Conservation (phyloP, 2,113 vertebrate genomes). For the Sylvietta virens region DNA sequence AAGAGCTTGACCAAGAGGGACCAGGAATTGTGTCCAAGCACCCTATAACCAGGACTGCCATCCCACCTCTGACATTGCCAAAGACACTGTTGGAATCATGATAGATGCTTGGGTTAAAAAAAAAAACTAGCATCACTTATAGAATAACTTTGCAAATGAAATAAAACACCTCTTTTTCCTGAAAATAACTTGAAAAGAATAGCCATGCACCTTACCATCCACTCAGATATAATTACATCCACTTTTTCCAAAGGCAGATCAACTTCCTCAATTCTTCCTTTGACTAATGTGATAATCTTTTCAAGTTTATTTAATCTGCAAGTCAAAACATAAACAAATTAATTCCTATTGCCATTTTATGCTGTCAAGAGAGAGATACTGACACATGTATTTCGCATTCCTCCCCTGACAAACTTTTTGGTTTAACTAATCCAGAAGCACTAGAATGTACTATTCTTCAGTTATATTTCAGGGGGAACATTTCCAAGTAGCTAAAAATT, state of each 20-base stretch:
- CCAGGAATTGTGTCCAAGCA: background rate
- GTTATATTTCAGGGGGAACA: background rate
- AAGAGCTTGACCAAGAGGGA: background rate
- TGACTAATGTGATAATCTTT: conserved; percentile 83
- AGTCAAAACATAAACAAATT: conserved; percentile 26
- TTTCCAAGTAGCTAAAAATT: background rate
- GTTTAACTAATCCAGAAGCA: background rate
- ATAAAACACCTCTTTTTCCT: background rate
- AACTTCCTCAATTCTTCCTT: conserved; percentile 94
- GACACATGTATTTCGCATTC: background rate
- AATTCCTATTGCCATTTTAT: background rate
- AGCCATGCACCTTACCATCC: conserved; percentile 89
- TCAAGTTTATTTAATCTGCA: conserved; percentile 90
- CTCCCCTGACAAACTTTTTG: background rate
- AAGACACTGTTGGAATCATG: background rate
- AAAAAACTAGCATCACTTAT: rapidly evolving
- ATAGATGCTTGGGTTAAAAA: background rate
- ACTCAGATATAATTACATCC: conserved; percentile 95
- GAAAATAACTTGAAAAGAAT: background rate
- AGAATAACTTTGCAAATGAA: background rate
- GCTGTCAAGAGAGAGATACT: background rate
- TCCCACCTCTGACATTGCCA: background rate
- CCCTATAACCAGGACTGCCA: background rate
- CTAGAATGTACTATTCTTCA: background rate
- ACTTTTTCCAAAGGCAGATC: conserved; percentile 88